Percentiles rank a stretch among this genome's conserved stretches.
These are phyloP conservation scores for Thalpophila matura DNA, from an alignment of 2,888 invertebrate genomes.

Conservation along the genomic window DNA sequence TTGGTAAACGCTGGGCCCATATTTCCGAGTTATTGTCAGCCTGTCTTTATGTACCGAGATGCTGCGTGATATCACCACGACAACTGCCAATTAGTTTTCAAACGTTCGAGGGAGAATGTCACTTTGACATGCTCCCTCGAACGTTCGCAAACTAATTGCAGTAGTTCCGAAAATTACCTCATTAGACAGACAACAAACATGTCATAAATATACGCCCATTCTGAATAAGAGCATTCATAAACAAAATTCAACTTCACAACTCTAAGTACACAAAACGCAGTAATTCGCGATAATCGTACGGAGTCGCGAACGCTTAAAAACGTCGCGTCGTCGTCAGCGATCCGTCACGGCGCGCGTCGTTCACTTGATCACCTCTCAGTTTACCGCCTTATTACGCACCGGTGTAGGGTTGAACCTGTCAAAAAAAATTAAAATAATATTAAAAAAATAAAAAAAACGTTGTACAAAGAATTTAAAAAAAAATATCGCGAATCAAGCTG, in stretches of 20 bases:
- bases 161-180: too few relatives aligned
- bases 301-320: slow-evolving; percentile 44
- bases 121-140: too few relatives aligned
- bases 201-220: too few relatives aligned
- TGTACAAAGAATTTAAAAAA: background rate
- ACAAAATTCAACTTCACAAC: background rate
- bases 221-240: too few relatives aligned
- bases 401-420: slow-evolving; percentile 36
- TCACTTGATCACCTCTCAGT: slow-evolving; percentile 67
- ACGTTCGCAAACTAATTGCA: too few relatives aligned
- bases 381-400: slow-evolving; percentile 62
- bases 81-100: too few relatives aligned
- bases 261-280: slow-evolving; percentile 13
- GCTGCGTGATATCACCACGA: too few relatives aligned
- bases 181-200: too few relatives aligned
- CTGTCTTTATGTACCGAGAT: too few relatives aligned
- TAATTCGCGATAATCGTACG: slow-evolving; percentile 17
- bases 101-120: too few relatives aligned
- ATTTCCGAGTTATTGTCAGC: background rate
- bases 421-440: background rate
- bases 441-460: background rate
- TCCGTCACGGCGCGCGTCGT: slow-evolving; percentile 33
- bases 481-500: background rate
- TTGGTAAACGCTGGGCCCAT: slow-evolving; percentile 3
- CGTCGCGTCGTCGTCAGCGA: slow-evolving; percentile 44